Conservation (phyloP, 2,797 vertebrate genomes). For the Merluccius polli region DNA sequence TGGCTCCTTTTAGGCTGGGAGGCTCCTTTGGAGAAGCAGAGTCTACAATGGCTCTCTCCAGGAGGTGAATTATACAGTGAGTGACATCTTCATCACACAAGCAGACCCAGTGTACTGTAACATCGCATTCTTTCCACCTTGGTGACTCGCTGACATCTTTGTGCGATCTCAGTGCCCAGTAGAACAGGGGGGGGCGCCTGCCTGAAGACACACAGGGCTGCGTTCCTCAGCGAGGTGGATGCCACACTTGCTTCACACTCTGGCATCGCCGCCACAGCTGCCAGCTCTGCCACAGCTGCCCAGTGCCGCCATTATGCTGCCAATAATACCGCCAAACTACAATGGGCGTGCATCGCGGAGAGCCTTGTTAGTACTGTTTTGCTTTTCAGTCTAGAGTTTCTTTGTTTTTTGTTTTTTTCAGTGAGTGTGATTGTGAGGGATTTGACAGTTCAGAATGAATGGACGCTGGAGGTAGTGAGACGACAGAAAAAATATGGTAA, state of each 20-base stretch:
- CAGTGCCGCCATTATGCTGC: slow-evolving; percentile 58
- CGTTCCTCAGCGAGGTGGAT: slow-evolving; percentile 31
- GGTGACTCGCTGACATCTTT: slow-evolving; percentile 63
- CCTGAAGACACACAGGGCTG: slow-evolving; percentile 30
- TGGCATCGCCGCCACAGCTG: neutral
- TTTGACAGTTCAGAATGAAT: neutral
- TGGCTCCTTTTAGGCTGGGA: neutral
- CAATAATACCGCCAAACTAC: slow-evolving; percentile 33
- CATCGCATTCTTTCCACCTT: slow-evolving; percentile 66
- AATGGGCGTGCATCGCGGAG: slow-evolving; percentile 7
- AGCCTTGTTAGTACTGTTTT: slow-evolving; percentile 25
- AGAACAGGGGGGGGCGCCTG: slow-evolving; percentile 16
- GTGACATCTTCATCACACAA: slow-evolving; percentile 50
- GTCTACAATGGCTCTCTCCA: slow-evolving; percentile 42
- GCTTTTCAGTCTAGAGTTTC: neutral
- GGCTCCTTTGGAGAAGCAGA: slow-evolving; percentile 10
- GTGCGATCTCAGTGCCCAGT: slow-evolving; percentile 27
- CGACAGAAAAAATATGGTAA: neutral
- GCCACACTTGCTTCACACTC: slow-evolving; percentile 57
- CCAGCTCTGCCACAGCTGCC: slow-evolving; percentile 10
- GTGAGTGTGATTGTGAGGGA: neutral
- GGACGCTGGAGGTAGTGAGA: neutral
- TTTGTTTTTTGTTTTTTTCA: neutral
- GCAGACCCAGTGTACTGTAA: slow-evolving; percentile 51
- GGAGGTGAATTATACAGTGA: slow-evolving; percentile 64